phyloP scores from a whole-genome alignment of 92 coral and sea anemone genomes.

The Porites cylindrica region DNA sequence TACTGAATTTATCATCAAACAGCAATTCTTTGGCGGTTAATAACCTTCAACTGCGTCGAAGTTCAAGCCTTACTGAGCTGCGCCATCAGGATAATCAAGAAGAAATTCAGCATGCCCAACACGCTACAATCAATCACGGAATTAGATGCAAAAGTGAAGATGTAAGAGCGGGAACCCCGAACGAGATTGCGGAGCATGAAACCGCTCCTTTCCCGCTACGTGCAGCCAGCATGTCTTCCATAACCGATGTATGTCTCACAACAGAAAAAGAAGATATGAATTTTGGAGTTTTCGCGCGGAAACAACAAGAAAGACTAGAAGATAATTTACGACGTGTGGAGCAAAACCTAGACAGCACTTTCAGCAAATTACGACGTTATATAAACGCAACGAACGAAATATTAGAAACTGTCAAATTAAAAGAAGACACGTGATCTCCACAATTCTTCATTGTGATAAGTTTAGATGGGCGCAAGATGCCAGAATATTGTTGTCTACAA shows the following conservation, averaged over 20 bases:
- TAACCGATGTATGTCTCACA: not conserved
- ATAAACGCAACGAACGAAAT: conserved; percentile 1
- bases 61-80: conserved; percentile 14
- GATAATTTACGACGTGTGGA: conserved; percentile 78
- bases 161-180: too few species aligned
- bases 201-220: not conserved
- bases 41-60: not conserved
- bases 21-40: not conserved
- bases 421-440: not conserved
- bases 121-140: not conserved
- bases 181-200: not conserved
- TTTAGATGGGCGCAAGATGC: too few species aligned
- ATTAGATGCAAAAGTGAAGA: not conserved
- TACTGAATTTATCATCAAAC: not conserved
- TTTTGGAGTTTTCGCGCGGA: conserved; percentile 62
- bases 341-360: conserved; percentile 69
- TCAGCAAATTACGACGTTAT: conserved; percentile 66
- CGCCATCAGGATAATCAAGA: not conserved
- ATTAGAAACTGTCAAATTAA: not conserved
- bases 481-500: too few species aligned
- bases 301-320: conserved; percentile 74
- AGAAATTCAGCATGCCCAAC: not conserved
- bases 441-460: too few species aligned
- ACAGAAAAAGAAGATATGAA: conserved; percentile 19
- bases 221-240: conserved; percentile 9